Percentiles rank a stretch among this genome's conserved stretches.
Conservation (phyloP, 1,140 invertebrate species). For the Anastrepha ludens region DNA sequence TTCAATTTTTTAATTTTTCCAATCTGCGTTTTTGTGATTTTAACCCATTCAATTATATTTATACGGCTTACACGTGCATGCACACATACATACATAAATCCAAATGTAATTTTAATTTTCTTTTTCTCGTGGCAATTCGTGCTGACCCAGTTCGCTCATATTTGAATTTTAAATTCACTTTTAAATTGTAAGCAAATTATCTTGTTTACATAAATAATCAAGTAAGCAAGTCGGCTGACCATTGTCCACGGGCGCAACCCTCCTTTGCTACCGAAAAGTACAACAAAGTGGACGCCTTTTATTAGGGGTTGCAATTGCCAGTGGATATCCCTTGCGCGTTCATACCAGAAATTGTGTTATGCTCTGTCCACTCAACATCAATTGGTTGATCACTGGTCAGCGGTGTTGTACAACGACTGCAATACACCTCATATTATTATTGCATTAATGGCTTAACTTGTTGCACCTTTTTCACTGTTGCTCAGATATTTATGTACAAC, state of each 20-base stretch:
- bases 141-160: not conserved
- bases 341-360: not conserved
- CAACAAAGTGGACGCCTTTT: not conserved
- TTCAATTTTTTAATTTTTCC: too few relatives aligned
- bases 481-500: not conserved
- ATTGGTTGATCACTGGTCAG: constrained; percentile 3
- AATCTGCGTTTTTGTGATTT: too few relatives aligned
- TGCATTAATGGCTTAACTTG: constrained; percentile 49
- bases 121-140: too few relatives aligned
- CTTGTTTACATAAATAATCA: constrained; percentile 26
- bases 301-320: not conserved
- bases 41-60: too few relatives aligned
- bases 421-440: not conserved
- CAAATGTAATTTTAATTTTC: too few relatives aligned
- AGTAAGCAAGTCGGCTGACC: not conserved
- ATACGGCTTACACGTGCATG: too few relatives aligned
- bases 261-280: not conserved
- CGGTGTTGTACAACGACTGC: constrained; percentile 9
- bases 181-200: constrained; percentile 29
- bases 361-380: not conserved
- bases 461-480: constrained; percentile 20
- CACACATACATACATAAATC: too few relatives aligned
- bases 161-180: constrained; percentile 21
- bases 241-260: not conserved
- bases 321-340: not conserved